These are phyloP conservation scores for Nyctereutes procyonoides DNA, from an alignment of 2,113 vertebrate genomes.

Conservation along the genomic window DNA sequence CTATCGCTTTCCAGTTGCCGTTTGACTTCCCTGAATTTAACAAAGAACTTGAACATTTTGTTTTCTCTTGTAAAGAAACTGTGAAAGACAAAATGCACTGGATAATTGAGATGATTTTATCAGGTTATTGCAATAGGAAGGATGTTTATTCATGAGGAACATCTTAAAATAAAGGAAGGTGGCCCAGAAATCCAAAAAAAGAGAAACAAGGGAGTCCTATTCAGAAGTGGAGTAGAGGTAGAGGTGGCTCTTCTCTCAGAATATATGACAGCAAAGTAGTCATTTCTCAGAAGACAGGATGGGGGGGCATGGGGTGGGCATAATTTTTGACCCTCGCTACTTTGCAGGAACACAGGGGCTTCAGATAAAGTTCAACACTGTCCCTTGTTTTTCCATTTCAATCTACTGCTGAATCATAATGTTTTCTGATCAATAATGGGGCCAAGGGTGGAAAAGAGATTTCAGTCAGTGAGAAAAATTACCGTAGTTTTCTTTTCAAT, in stretches of 20 bases:
- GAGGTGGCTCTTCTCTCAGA: not conserved
- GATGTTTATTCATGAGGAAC: not conserved
- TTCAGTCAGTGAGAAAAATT: slow-evolving; percentile 12
- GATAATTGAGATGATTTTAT: not conserved
- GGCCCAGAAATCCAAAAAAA: not conserved
- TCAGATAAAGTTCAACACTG: not conserved
- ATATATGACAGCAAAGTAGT: not conserved
- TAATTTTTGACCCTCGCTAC: not conserved
- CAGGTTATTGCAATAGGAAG: not conserved
- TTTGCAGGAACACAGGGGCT: not conserved
- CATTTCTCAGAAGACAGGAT: slow-evolving; percentile 11
- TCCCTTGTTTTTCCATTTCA: not conserved
- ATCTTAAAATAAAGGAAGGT: slow-evolving; percentile 35
- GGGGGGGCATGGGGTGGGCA: not conserved
- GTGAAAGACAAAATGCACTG: not conserved
- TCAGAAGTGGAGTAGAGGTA: not conserved
- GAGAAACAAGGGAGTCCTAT: not conserved
- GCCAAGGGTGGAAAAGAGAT: not conserved
- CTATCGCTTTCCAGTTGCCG: not conserved
- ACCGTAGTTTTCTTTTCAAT: not conserved
- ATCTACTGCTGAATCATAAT: not conserved
- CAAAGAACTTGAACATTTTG: not conserved
- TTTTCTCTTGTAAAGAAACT: not conserved
- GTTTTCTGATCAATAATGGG: not conserved
- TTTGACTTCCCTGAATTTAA: not conserved